Percentiles rank a stretch among this genome's conserved stretches.
These are phyloP conservation scores for Danio jaintianensis DNA, from an alignment of 2,797 vertebrate genomes.

Conservation along the genomic window DNA sequence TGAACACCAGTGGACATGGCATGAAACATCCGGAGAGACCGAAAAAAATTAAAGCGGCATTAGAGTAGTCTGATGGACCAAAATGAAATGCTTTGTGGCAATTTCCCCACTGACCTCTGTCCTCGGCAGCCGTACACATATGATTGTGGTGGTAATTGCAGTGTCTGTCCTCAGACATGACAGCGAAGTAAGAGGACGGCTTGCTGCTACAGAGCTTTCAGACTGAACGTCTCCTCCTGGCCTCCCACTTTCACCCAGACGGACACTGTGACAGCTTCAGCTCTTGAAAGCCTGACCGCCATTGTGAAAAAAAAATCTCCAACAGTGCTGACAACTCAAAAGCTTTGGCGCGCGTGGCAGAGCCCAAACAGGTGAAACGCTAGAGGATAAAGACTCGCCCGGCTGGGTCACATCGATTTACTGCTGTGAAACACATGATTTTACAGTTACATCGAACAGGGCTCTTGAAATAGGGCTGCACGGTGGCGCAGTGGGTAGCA, in stretches of 20 bases:
- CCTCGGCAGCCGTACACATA: conserved; percentile 9
- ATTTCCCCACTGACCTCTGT: conserved; percentile 7
- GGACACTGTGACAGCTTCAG: conserved; percentile 23
- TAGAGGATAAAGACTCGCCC: not conserved
- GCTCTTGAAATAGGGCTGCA: not conserved
- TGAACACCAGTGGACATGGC: conserved; percentile 9
- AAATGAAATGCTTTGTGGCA: conserved; percentile 15
- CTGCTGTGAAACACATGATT: conserved; percentile 21
- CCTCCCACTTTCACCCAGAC: not conserved
- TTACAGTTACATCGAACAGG: not conserved
- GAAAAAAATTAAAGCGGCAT: conserved; percentile 10
- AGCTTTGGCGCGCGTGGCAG: conserved; percentile 9
- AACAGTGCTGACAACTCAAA: conserved; percentile 23
- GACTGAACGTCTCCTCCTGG: conserved; percentile 43
- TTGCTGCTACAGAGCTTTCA: conserved; percentile 41
- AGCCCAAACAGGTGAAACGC: conserved; percentile 7
- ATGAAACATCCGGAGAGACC: conserved; percentile 28
- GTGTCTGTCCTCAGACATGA: conserved; percentile 6
- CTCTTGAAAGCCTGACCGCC: conserved; percentile 14
- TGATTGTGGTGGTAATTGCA: conserved; percentile 32
- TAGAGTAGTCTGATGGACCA: conserved; percentile 1
- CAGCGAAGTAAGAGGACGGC: conserved; percentile 24
- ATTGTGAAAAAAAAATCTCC: conserved; percentile 28
- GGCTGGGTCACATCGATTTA: conserved; percentile 7
- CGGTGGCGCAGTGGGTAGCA: too few relatives aligned